Conservation (phyloP, 2,888 invertebrate species). For the Aphidius colemani region DNA sequence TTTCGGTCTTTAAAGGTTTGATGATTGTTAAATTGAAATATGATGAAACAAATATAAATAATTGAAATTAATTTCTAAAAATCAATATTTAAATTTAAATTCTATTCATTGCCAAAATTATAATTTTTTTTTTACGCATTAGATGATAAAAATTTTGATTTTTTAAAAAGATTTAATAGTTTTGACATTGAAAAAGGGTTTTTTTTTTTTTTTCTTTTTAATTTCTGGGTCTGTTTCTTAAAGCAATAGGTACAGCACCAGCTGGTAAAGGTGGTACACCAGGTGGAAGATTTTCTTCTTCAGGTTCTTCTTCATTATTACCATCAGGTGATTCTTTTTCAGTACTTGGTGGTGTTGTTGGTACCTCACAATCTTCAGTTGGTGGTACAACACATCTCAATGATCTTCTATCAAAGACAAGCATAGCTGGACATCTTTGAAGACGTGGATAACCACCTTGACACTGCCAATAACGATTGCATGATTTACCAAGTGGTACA, state of each 20-base stretch:
- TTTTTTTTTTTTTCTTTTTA: constrained; percentile 33
- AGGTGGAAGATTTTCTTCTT: constrained; percentile 58
- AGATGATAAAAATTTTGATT: neutral
- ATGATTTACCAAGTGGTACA: constrained; percentile 88
- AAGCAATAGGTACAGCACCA: constrained; percentile 55
- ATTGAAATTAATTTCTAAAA: neutral
- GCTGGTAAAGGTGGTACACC: constrained; percentile 55
- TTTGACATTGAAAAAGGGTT: neutral
- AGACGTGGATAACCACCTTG: constrained; percentile 91
- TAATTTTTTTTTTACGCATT: neutral
- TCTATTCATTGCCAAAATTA: no score
- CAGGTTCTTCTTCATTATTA: constrained; percentile 55
- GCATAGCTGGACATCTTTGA: constrained; percentile 87
- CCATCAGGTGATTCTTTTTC: constrained; percentile 53
- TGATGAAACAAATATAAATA: constrained; percentile 1
- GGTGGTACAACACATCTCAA: constrained; percentile 86
- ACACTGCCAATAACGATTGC: constrained; percentile 93
- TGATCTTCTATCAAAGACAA: constrained; percentile 84
- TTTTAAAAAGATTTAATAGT: neutral
- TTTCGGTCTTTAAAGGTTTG: constrained; percentile 15
- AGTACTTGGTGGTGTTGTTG: constrained; percentile 70
- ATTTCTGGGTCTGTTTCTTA: constrained; percentile 51
- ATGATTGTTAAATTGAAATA: neutral
- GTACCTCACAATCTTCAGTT: constrained; percentile 86
- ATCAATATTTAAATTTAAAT: neutral